phyloP scores from a whole-genome alignment of 2,113 vertebrate species.

The Pteronura brasiliensis region DNA sequence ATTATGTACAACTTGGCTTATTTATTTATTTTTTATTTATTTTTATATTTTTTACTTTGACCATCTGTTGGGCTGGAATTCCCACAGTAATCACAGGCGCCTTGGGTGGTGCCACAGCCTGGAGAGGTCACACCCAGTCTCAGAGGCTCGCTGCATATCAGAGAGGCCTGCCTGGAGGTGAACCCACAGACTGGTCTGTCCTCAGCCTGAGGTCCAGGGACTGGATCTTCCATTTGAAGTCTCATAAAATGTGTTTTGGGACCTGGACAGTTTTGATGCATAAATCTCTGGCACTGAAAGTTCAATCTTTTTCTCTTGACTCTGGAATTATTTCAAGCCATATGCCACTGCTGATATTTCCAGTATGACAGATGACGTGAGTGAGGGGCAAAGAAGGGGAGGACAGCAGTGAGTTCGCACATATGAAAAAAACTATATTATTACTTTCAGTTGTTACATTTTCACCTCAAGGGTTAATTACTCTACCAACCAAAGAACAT shows the following conservation, averaged over 20 bases:
- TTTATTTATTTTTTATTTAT: background rate
- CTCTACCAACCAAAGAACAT: background rate
- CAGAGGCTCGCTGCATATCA: slow-evolving; percentile 6
- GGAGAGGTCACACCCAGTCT: slow-evolving; percentile 42
- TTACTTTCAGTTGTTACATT: background rate
- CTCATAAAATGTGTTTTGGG: slow-evolving; percentile 75
- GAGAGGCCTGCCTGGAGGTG: slow-evolving; percentile 42
- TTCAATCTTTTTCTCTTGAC: slow-evolving; percentile 62
- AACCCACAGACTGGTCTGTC: slow-evolving; percentile 59
- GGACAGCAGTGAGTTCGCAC: background rate
- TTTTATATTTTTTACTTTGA: background rate
- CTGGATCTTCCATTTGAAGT: slow-evolving; percentile 70
- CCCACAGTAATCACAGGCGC: background rate
- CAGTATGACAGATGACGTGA: background rate
- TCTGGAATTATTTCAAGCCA: slow-evolving; percentile 60
- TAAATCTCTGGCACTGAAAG: slow-evolving; percentile 73
- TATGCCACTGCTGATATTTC: background rate
- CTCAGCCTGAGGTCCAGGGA: slow-evolving; percentile 49
- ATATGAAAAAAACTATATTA: background rate
- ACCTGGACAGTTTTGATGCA: slow-evolving; percentile 65
- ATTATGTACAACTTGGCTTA: background rate
- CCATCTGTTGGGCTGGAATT: background rate
- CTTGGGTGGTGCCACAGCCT: background rate
- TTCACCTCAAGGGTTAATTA: background rate
- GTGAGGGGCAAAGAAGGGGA: rapidly evolving